Percentiles rank a stretch among this genome's conserved stretches.
Evolutionary conservation across 2,797 vertebrate genomes (phyloP).

Genomic region (Pseudochirops corinnae): DNA sequence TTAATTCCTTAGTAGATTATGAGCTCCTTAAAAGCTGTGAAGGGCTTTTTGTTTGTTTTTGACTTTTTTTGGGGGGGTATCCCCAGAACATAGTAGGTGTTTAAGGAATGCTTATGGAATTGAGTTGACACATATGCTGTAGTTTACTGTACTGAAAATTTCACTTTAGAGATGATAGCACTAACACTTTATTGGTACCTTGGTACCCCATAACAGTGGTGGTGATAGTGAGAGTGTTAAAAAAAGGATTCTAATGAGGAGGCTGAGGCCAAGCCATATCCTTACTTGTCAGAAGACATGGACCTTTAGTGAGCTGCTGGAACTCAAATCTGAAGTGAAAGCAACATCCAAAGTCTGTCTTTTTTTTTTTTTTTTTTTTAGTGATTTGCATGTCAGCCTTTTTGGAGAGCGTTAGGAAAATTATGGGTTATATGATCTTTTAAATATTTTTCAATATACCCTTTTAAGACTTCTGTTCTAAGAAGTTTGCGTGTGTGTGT

Average conservation of each 20-base stretch:
- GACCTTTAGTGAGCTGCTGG: background rate
- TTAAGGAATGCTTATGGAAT: background rate
- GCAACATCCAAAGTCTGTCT: background rate
- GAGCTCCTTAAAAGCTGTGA: background rate
- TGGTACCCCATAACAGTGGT: too few relatives aligned
- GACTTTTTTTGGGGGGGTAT: background rate
- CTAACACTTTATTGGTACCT: too few relatives aligned
- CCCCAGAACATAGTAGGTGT: background rate
- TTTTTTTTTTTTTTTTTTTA: background rate
- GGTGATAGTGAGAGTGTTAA: too few relatives aligned
- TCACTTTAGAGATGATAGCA: too few relatives aligned
- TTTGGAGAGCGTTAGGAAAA: background rate
- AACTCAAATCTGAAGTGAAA: background rate
- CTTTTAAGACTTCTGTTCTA: background rate
- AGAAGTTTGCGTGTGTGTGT: too few relatives aligned
- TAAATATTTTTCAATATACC: background rate
- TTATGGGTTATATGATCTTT: background rate
- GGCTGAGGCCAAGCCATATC: background rate
- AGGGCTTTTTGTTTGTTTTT: background rate
- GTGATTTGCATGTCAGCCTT: background rate
- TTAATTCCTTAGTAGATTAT: background rate
- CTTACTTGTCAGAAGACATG: background rate
- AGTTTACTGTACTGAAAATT: too few relatives aligned
- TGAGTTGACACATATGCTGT: too few relatives aligned
- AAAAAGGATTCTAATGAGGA: too few relatives aligned